A percentile compares a stretch with the other conserved stretches of the same genome.
Conservation (phyloP, 2,888 invertebrate genomes). For the Drosophila algonquin region DNA sequence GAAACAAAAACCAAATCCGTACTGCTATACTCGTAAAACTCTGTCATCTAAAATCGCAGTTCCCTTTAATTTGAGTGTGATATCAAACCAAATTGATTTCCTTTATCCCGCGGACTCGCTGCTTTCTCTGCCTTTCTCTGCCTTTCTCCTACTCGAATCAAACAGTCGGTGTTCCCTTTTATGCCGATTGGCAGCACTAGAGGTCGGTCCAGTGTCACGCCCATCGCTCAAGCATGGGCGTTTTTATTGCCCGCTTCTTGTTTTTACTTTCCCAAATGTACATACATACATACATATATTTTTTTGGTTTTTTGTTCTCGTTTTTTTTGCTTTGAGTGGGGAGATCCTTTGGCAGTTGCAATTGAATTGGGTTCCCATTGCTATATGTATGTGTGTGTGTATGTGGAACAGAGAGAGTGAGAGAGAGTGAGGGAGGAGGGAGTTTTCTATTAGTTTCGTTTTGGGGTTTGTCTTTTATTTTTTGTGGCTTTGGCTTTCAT, state of each 20-base stretch:
- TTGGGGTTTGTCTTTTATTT: slow-evolving; percentile 36
- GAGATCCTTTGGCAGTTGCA: slow-evolving; percentile 26
- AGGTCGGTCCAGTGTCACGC: slow-evolving; percentile 24
- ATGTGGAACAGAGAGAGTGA: no score
- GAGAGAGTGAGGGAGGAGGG: not conserved
- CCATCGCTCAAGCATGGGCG: slow-evolving; percentile 35
- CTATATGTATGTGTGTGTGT: not conserved
- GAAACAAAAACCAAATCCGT: not conserved
- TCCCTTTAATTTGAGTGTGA: slow-evolving; percentile 44
- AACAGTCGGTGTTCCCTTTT: slow-evolving; percentile 31
- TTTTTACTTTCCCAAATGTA: slow-evolving; percentile 32
- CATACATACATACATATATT: slow-evolving; percentile 35
- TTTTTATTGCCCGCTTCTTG: slow-evolving; percentile 41
- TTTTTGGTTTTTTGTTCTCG: slow-evolving; percentile 8
- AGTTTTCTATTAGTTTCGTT: slow-evolving; percentile 47
- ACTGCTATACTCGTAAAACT: slow-evolving; percentile 8
- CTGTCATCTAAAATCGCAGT: slow-evolving; percentile 20
- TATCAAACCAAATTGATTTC: slow-evolving; percentile 41
- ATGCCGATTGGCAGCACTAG: slow-evolving; percentile 34
- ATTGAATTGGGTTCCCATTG: slow-evolving; percentile 28
- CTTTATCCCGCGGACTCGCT: slow-evolving; percentile 18
- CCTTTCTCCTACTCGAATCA: not conserved
- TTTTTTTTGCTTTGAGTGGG: slow-evolving; percentile 8
- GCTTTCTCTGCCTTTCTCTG: not conserved
- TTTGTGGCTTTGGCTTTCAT: slow-evolving; percentile 53